These are phyloP conservation scores for Torymus tubicola DNA, from an alignment of 2,888 invertebrate species.

Conservation along the genomic window DNA sequence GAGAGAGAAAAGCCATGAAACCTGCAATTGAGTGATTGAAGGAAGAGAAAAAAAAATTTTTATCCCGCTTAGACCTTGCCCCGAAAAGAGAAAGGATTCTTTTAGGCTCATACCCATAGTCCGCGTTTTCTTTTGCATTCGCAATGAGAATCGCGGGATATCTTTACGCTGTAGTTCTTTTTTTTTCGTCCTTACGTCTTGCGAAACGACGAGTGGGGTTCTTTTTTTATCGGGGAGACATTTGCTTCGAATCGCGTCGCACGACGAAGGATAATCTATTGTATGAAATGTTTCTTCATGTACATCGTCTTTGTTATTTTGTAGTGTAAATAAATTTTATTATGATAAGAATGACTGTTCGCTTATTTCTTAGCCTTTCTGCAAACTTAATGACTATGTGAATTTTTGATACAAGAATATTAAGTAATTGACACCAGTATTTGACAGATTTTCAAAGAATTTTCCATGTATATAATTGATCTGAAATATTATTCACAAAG, in stretches of 20 bases:
- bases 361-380: background rate
- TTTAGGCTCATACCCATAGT: slow-evolving; percentile 23
- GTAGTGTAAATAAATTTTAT: slow-evolving; percentile 76
- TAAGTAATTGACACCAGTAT: too few species aligned
- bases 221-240: slow-evolving; percentile 15
- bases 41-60: slow-evolving; percentile 10
- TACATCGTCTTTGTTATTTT: slow-evolving; percentile 69
- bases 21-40: slow-evolving; percentile 51
- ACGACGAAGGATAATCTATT: slow-evolving; percentile 43
- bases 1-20: slow-evolving; percentile 30
- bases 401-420: too few species aligned
- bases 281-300: slow-evolving; percentile 51
- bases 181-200: slow-evolving; percentile 40
- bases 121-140: slow-evolving; percentile 29
- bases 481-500: too few species aligned
- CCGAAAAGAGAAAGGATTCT: slow-evolving; percentile 2
- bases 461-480: too few species aligned
- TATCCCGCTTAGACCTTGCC: slow-evolving; percentile 42
- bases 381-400: background rate
- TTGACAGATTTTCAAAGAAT: too few species aligned
- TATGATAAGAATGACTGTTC: slow-evolving; percentile 63
- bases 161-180: slow-evolving; percentile 14
- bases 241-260: slow-evolving; percentile 32
- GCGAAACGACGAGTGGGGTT: slow-evolving; percentile 31
- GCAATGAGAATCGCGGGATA: slow-evolving; percentile 14